Evolutionary conservation across 1,140 invertebrate genomes (phyloP).

Genomic region (Augochlora pura): DNA sequence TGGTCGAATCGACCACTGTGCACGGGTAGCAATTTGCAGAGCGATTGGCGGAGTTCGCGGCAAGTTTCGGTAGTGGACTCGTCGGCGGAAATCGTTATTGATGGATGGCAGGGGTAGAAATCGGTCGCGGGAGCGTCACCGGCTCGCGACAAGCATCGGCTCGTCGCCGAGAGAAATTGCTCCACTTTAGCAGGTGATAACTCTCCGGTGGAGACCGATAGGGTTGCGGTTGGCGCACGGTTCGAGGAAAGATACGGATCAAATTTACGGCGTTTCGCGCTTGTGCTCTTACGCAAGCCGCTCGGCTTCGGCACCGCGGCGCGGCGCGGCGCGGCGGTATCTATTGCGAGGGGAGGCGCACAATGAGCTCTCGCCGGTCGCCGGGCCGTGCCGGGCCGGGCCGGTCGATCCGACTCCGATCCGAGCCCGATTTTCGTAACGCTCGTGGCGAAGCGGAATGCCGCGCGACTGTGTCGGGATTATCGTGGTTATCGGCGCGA

Average conservation of each 20-base stretch:
- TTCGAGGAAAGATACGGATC: constrained; percentile 24
- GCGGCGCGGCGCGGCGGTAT: constrained; percentile 11
- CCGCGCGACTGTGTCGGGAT: not conserved
- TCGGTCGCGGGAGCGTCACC: too few relatives aligned
- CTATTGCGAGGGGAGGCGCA: not conserved
- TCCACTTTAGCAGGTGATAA: constrained; percentile 41
- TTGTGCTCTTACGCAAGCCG: constrained; percentile 26
- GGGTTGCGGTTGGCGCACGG: not conserved
- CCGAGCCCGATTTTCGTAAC: constrained; percentile 42
- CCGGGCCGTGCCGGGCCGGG: not conserved
- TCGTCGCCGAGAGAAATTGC: constrained; percentile 6
- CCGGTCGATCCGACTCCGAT: not conserved
- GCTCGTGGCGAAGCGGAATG: not conserved
- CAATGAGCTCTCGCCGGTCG: too few relatives aligned
- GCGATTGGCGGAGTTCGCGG: too few relatives aligned
- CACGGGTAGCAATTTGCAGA: too few relatives aligned
- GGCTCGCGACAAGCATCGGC: constrained; percentile 12
- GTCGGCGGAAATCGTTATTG: too few relatives aligned
- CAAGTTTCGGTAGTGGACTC: too few relatives aligned
- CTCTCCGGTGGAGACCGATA: not conserved
- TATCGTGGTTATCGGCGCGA: constrained; percentile 14
- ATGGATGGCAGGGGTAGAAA: too few relatives aligned
- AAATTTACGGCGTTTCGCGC: constrained; percentile 36
- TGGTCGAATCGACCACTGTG: too few relatives aligned
- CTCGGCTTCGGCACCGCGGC: not conserved